Evolutionary conservation across 2,888 invertebrate species (phyloP).

Genomic region (Orthosia gracilis): DNA sequence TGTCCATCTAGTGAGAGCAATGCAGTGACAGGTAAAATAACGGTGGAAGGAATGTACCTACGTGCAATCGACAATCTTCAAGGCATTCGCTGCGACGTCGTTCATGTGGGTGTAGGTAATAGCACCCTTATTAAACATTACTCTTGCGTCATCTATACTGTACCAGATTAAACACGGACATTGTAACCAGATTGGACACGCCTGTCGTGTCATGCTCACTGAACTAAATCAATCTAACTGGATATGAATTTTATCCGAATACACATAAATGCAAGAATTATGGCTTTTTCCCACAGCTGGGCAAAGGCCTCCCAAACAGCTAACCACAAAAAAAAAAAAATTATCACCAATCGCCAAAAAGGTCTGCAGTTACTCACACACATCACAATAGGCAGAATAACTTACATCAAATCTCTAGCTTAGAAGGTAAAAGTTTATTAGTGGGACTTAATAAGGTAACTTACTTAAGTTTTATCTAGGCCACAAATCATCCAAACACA

Average conservation of each 20-base stretch:
- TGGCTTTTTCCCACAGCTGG: background rate
- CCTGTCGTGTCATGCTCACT: conserved; percentile 12
- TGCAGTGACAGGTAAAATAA: too few species aligned
- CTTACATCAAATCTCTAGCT: too few species aligned
- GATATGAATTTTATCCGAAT: conserved; percentile 1
- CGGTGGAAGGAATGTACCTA: too few species aligned
- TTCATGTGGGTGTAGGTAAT: background rate
- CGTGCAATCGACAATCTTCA: too few species aligned
- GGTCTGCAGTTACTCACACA: too few species aligned
- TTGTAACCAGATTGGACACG: conserved; percentile 8
- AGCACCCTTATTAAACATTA: background rate
- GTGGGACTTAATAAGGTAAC: too few species aligned
- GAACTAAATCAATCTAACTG: conserved; percentile 17
- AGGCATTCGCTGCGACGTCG: background rate
- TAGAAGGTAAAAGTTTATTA: too few species aligned
- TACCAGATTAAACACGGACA: conserved; percentile 1
- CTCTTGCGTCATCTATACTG: conserved; percentile 6
- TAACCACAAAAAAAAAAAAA: background rate
- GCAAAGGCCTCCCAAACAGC: background rate
- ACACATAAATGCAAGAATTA: background rate
- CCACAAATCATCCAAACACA: background rate
- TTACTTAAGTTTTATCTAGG: background rate
- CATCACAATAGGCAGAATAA: too few species aligned
- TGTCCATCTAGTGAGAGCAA: too few species aligned
- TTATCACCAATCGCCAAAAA: background rate